phyloP scores from a whole-genome alignment of 2,113 vertebrate genomes.

The Anser cygnoides region DNA sequence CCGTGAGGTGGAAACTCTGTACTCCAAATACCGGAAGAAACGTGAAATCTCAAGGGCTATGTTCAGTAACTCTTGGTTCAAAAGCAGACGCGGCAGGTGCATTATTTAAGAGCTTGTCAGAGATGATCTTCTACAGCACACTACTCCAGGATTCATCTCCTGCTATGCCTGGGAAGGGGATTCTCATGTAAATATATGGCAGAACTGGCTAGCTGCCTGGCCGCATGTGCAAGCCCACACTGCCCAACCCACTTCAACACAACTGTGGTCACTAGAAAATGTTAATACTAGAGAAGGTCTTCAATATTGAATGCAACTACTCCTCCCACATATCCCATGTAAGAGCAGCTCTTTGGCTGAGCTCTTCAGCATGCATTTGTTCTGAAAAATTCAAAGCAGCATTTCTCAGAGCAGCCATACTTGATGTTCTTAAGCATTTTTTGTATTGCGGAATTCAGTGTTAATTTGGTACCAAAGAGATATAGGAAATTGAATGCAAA shows the following conservation, averaged over 20 bases:
- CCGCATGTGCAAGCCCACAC: background rate
- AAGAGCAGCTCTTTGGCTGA: background rate
- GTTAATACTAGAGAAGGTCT: background rate
- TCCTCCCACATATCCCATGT: background rate
- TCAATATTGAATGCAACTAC: background rate
- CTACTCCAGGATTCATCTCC: background rate
- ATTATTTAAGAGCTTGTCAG: constrained; percentile 81
- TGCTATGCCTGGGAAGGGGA: background rate
- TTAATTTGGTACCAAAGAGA: background rate
- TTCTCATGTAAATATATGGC: background rate
- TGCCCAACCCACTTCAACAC: background rate
- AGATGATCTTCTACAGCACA: constrained; percentile 63
- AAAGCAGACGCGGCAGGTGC: constrained; percentile 52
- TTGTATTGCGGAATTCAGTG: background rate
- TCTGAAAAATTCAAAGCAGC: background rate
- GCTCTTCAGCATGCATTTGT: background rate
- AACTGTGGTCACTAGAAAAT: background rate
- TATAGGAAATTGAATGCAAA: background rate
- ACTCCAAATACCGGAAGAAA: constrained; percentile 66
- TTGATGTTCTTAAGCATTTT: background rate
- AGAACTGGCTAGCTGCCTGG: background rate
- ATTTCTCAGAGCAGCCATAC: background rate
- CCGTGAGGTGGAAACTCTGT: constrained; percentile 19
- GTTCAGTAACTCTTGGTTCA: constrained; percentile 64
- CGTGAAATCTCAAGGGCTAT: constrained; percentile 51